Conservation (phyloP, 2,113 vertebrate genomes). For the Pangasianodon hypophthalmus region DNA sequence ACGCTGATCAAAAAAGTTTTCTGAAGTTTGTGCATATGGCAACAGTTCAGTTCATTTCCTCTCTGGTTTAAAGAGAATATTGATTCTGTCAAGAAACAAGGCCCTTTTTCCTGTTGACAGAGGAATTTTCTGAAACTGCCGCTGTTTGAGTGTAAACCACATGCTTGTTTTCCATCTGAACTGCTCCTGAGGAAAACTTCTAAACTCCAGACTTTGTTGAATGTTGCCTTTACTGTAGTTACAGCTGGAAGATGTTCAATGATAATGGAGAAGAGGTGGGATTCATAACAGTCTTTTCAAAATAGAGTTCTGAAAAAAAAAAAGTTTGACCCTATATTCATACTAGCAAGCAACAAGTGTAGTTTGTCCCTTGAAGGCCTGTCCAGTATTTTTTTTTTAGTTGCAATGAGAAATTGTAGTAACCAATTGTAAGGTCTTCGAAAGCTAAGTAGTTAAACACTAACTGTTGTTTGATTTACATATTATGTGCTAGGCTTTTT, state of each 20-base stretch:
- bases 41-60: conserved; percentile 75
- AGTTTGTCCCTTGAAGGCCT: not conserved
- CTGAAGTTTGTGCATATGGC: conserved; percentile 69
- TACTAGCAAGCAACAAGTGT: not conserved
- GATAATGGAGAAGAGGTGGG: not conserved
- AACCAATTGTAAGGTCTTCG: not conserved
- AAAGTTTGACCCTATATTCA: not conserved
- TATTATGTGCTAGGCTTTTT: not conserved
- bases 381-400: not conserved
- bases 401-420: not conserved
- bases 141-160: conserved; percentile 63
- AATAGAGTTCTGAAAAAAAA: not conserved
- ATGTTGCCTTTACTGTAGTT: conserved; percentile 17
- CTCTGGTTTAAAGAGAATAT: conserved; percentile 75
- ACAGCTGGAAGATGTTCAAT: no score
- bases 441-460: not conserved
- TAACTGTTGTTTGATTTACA: not conserved
- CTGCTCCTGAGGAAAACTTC: conserved; percentile 10
- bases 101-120: conserved; percentile 52
- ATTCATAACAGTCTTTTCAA: not conserved
- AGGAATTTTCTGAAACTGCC: conserved; percentile 74
- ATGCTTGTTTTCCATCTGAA: conserved; percentile 69
- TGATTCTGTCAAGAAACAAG: conserved; percentile 72
- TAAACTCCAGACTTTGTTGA: not conserved
- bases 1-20: conserved; percentile 65